phyloP scores from a whole-genome alignment of 2,888 invertebrate genomes.

The Merodon equestris region DNA sequence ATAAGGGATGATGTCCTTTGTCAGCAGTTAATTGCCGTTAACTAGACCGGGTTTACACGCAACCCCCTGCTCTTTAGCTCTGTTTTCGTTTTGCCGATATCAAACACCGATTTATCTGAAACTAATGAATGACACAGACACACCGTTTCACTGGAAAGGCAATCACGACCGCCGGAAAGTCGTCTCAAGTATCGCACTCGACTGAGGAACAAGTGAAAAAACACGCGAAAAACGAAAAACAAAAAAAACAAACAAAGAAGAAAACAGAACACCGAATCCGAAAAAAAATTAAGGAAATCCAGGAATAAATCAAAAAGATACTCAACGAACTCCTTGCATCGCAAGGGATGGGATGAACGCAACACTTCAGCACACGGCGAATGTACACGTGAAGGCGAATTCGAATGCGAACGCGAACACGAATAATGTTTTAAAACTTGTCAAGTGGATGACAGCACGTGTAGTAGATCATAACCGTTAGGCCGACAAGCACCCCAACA shows the following conservation, averaged over 20 bases:
- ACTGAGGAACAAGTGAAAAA: conserved; percentile 1
- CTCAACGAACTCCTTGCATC: too few species aligned
- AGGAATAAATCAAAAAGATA: too few species aligned
- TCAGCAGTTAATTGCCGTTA: conserved; percentile 49
- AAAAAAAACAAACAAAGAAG: neutral
- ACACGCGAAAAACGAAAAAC: neutral
- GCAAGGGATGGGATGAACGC: neutral
- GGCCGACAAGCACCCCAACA: conserved; percentile 62
- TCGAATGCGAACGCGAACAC: too few species aligned
- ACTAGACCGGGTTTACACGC: neutral
- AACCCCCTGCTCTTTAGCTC: neutral
- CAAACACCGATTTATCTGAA: too few species aligned
- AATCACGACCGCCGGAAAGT: neutral
- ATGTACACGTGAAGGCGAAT: too few species aligned
- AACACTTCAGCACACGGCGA: conserved; percentile 4
- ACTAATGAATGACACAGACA: too few species aligned
- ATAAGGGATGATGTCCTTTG: conserved; percentile 33
- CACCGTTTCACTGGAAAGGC: neutral
- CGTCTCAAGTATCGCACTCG: neutral
- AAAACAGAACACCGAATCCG: neutral
- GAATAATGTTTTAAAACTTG: neutral
- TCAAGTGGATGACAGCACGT: conserved; percentile 48
- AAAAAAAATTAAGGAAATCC: neutral
- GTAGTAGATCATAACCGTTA: conserved; percentile 54
- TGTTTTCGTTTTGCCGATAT: too few species aligned